Conservation (phyloP, 2,888 invertebrate genomes). For the Octodonta nipae region DNA sequence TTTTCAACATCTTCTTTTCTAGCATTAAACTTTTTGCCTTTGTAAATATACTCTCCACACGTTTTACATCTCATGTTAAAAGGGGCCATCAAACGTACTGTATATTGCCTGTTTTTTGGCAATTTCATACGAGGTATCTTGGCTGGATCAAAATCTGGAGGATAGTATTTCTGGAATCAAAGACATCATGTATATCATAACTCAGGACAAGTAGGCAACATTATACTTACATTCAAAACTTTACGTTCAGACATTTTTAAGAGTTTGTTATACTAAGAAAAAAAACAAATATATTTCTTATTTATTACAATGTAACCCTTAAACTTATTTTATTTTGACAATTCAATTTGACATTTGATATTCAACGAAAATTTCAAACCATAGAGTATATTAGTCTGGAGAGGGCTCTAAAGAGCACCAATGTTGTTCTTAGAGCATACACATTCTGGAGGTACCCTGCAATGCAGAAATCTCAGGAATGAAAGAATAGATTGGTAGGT, state of each 20-base stretch:
- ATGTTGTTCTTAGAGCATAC: too few species aligned
- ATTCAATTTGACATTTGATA: too few species aligned
- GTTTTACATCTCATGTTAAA: slow-evolving; percentile 99
- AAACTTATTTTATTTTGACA: too few species aligned
- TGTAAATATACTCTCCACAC: slow-evolving; percentile 98
- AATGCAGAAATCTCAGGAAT: too few species aligned
- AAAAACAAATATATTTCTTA: too few species aligned
- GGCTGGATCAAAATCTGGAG: slow-evolving; percentile 98
- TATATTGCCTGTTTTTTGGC: slow-evolving; percentile 90
- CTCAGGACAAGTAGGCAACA: slow-evolving; percentile 20
- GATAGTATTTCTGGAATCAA: slow-evolving; percentile 89
- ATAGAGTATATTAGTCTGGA: too few species aligned
- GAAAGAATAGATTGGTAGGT: too few species aligned
- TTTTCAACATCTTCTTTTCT: slow-evolving; percentile 97
- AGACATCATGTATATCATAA: not conserved
- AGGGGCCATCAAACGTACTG: slow-evolving; percentile 97
- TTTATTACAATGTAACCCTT: too few species aligned
- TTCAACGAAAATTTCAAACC: too few species aligned
- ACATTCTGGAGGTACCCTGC: too few species aligned
- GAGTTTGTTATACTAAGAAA: too few species aligned
- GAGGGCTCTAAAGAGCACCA: too few species aligned
- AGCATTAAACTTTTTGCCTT: slow-evolving; percentile 98
- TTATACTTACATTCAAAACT: slow-evolving; percentile 14
- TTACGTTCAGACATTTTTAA: slow-evolving; percentile 12
- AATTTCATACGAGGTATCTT: slow-evolving; percentile 96